Conservation (phyloP, 2,113 vertebrate species). For the Pollimyrus isidori region DNA sequence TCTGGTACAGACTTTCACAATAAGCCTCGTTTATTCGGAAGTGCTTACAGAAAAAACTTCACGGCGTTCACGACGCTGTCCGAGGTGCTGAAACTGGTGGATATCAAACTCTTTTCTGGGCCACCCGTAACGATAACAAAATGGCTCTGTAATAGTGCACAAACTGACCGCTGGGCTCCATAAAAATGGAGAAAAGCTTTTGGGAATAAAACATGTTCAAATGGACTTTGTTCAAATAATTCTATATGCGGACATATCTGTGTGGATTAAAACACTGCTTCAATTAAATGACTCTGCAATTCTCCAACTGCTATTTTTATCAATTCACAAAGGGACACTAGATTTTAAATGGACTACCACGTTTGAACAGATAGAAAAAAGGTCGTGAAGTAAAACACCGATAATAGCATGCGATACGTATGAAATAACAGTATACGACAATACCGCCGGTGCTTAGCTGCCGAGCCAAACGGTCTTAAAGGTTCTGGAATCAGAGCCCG, state of each 20-base stretch:
- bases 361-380: background rate
- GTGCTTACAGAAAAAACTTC: background rate
- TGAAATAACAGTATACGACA: background rate
- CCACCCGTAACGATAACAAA: background rate
- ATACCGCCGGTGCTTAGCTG: background rate
- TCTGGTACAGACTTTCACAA: background rate
- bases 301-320: background rate
- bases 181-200: background rate
- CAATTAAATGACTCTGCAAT: background rate
- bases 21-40: background rate
- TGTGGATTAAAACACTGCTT: background rate
- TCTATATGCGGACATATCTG: background rate
- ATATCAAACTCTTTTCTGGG: background rate
- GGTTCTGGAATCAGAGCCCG: background rate
- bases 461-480: background rate
- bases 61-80: constrained; percentile 5
- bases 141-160: background rate
- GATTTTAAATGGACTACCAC: constrained; percentile 1
- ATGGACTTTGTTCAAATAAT: background rate
- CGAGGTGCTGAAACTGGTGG: constrained; percentile 40
- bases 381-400: background rate
- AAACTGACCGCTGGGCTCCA: background rate
- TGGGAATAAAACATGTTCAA: background rate
- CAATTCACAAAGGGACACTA: background rate
- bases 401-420: background rate